phyloP scores from a whole-genome alignment of 2,113 vertebrate species.

The Cygnus atratus region DNA sequence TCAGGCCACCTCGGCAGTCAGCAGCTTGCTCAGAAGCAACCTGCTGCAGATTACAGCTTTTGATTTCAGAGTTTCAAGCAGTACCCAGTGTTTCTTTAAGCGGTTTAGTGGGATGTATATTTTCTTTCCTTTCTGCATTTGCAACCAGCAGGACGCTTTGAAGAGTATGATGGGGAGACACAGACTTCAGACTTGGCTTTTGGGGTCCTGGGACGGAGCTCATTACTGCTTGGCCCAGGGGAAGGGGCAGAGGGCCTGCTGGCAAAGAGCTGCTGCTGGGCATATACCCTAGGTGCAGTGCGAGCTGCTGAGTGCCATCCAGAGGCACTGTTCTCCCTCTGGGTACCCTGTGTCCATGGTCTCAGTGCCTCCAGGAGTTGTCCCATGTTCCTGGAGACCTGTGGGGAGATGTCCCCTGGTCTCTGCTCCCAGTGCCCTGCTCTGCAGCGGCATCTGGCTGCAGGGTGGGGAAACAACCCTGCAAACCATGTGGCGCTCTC shows the following conservation, averaged over 20 bases:
- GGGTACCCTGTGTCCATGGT: too few relatives aligned
- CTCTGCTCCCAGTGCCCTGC: not conserved
- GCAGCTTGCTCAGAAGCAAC: not conserved
- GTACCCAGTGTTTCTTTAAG: not conserved
- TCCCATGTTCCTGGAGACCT: not conserved
- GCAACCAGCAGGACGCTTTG: not conserved
- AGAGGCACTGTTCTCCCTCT: too few relatives aligned
- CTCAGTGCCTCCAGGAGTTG: too few relatives aligned
- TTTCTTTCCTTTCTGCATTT: not conserved
- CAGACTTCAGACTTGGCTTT: not conserved
- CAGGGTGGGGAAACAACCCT: not conserved
- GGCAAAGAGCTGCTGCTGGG: too few relatives aligned
- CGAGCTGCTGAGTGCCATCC: too few relatives aligned
- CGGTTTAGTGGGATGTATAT: not conserved
- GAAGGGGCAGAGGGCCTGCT: not conserved
- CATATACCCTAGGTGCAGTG: too few relatives aligned
- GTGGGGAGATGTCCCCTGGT: not conserved
- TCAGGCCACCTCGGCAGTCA: not conserved
- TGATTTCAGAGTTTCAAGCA: not conserved
- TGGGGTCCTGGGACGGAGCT: not conserved
- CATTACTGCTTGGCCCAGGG: fast-evolving
- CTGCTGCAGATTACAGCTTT: not conserved
- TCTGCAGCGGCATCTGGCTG: not conserved
- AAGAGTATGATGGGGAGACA: not conserved
- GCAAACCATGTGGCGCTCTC: not conserved